Evolutionary conservation across 2,797 vertebrate genomes (phyloP).

Genomic region (Hipposideros larvatus): DNA sequence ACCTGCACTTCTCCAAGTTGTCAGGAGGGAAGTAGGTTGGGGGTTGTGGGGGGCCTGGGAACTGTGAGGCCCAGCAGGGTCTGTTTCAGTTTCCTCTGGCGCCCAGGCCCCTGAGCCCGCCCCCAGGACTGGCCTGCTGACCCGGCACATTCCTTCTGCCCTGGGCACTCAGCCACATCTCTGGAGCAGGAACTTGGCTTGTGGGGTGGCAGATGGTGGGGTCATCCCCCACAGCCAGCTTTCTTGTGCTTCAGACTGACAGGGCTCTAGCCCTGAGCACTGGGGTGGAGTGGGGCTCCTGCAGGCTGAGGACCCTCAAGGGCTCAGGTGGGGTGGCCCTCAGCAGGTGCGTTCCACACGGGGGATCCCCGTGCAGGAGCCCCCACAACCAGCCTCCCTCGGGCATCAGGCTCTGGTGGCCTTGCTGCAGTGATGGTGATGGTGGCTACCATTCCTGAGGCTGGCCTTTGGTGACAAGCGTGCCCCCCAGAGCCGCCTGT

Average conservation of each 20-base stretch:
- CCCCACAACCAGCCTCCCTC: background rate
- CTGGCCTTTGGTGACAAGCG: background rate
- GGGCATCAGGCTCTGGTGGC: background rate
- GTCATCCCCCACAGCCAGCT: background rate
- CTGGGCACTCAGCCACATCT: constrained; percentile 9
- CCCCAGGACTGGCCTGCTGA: constrained; percentile 60
- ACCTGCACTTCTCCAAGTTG: background rate
- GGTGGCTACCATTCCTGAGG: background rate
- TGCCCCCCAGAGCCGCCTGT: background rate
- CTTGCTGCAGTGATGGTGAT: background rate
- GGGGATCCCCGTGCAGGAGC: no score
- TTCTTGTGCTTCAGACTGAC: background rate
- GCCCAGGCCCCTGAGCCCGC: background rate
- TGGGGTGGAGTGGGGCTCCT: background rate
- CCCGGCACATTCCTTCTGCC: constrained; percentile 63
- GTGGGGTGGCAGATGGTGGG: background rate
- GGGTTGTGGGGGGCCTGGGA: background rate
- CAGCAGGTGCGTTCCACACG: background rate
- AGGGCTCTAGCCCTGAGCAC: background rate
- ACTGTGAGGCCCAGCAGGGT: background rate
- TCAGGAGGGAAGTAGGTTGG: background rate
- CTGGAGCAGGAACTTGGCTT: background rate
- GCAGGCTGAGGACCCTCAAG: background rate
- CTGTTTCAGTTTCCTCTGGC: background rate
- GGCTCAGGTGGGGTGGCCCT: background rate